phyloP scores from a whole-genome alignment of 2,888 invertebrate species.

The Opisthograptis luteolata region DNA sequence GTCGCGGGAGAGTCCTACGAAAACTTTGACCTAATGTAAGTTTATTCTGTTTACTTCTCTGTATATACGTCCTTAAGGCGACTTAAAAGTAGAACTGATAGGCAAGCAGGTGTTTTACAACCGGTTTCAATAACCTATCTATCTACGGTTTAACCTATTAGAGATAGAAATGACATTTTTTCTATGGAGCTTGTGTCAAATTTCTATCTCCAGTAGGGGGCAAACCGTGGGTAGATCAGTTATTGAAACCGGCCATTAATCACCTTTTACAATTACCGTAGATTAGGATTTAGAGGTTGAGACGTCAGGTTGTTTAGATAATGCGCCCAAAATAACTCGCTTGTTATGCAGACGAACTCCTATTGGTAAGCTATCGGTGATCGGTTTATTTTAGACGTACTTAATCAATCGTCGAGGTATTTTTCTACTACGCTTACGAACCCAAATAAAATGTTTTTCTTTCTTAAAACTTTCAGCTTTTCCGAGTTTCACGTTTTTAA shows the following conservation, averaged over 20 bases:
- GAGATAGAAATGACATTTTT: too few species aligned
- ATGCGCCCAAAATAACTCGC: constrained; percentile 57
- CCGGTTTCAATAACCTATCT: too few species aligned
- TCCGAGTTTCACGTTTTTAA: too few species aligned
- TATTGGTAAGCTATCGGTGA: constrained; percentile 51
- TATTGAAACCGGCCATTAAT: too few species aligned
- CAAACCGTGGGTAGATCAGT: too few species aligned
- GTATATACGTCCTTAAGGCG: constrained; percentile 25
- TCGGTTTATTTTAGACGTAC: constrained; percentile 53
- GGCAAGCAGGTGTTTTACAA: too few species aligned
- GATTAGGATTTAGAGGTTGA: constrained; percentile 47
- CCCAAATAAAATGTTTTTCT: background rate
- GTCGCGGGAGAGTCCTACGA: constrained; percentile 1
- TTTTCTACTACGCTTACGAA: constrained; percentile 25
- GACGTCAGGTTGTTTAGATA: constrained; percentile 54
- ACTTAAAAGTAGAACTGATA: constrained; percentile 12
- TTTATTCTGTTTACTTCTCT: background rate
- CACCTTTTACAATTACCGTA: too few species aligned
- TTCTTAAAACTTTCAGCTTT: background rate
- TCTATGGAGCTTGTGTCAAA: too few species aligned
- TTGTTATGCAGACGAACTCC: constrained; percentile 50
- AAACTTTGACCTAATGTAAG: background rate
- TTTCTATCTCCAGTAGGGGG: too few species aligned
- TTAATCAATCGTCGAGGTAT: constrained; percentile 36
- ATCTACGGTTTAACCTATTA: too few species aligned